These are phyloP conservation scores for Oncorhynchus clarkii DNA, from an alignment of 2,113 vertebrate species.

Conservation along the genomic window DNA sequence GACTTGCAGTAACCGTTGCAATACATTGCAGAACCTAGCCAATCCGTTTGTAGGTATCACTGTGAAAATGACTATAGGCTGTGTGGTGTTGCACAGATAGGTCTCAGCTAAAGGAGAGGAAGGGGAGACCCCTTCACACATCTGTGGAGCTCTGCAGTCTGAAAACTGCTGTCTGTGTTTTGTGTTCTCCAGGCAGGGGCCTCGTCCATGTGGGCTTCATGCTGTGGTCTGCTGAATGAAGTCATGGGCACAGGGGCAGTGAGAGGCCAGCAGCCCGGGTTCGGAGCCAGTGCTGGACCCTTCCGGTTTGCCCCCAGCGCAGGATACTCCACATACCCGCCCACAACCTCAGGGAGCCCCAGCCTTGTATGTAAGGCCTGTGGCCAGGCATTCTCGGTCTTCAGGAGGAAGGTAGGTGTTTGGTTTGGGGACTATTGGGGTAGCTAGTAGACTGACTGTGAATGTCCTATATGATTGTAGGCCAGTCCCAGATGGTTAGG, in stretches of 20 bases:
- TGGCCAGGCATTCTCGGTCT: constrained; percentile 90
- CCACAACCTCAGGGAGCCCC: constrained; percentile 75
- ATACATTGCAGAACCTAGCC: not conserved
- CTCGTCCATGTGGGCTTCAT: constrained; percentile 98
- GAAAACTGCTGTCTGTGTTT: constrained; percentile 3
- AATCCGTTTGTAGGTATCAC: not conserved
- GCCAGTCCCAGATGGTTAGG: no score
- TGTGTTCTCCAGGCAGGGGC: constrained; percentile 84
- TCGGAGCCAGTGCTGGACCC: constrained; percentile 83
- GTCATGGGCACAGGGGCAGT: constrained; percentile 97
- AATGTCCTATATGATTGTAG: no score
- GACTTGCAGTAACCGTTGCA: not conserved
- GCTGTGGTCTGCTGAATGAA: constrained; percentile 96
- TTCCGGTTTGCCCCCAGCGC: constrained; percentile 89
- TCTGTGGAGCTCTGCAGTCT: not conserved
- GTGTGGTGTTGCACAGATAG: not conserved
- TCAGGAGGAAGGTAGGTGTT: constrained; percentile 88
- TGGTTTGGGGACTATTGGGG: not conserved
- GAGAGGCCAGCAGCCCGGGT: constrained; percentile 90
- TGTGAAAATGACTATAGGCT: not conserved
- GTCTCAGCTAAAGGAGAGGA: not conserved
- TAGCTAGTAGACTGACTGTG: no score
- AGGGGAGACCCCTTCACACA: no score
- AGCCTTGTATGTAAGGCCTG: constrained; percentile 90
- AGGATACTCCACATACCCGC: constrained; percentile 86